These are phyloP conservation scores for Labrus mixtus DNA, from an alignment of 2,113 vertebrate genomes.

Conservation along the genomic window DNA sequence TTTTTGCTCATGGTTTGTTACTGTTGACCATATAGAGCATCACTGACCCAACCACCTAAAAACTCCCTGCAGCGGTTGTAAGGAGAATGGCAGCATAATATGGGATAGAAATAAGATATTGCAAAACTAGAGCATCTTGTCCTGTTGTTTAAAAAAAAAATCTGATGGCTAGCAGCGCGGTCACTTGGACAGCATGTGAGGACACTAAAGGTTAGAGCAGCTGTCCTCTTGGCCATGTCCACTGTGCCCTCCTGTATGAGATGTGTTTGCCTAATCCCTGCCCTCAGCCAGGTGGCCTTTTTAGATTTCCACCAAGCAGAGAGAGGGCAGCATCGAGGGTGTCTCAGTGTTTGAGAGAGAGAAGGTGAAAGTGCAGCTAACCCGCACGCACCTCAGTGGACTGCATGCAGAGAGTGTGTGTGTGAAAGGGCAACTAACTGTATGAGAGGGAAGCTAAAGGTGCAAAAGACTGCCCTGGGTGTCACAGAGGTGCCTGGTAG, in stretches of 20 bases:
- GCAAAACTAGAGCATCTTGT: neutral
- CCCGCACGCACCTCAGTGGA: neutral
- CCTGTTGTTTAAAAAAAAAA: neutral
- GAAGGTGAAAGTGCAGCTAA: constrained; percentile 22
- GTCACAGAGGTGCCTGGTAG: constrained; percentile 18
- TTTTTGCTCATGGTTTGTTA: no score
- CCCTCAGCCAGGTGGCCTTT: constrained; percentile 58
- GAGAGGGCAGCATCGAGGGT: constrained; percentile 16
- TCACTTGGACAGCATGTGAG: constrained; percentile 4
- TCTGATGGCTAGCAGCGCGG: neutral
- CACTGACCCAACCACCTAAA: no score
- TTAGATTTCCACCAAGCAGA: constrained; percentile 32
- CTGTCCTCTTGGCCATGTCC: constrained; percentile 37
- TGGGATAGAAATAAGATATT: neutral
- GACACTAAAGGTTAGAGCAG: constrained; percentile 47
- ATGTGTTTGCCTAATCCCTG: constrained; percentile 56
- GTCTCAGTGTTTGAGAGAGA: constrained; percentile 5
- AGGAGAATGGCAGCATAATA: neutral
- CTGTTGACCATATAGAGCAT: no score
- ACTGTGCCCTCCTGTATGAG: constrained; percentile 29
- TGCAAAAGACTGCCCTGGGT: constrained; percentile 19
- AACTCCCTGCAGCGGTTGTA: no score
- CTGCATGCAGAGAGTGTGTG: neutral
- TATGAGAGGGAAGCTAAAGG: neutral
- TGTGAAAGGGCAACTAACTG: neutral